Base-by-base conservation (phyloP, 1,140 invertebrate genomes). In the Meloidogyne chitwoodi region DNA sequence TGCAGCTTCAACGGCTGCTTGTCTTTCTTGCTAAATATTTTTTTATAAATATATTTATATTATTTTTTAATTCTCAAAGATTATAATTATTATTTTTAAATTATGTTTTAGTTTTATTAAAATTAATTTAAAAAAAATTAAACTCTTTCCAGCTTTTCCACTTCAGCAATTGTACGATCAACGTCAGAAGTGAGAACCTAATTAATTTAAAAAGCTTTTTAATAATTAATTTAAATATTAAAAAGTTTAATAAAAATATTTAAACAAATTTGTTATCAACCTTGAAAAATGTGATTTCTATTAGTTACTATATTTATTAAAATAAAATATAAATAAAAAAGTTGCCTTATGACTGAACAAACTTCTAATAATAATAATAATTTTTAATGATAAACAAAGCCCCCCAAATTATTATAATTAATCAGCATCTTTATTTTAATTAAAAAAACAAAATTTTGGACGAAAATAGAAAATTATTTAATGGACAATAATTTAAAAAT, bases 141-240 rank as follows among this genome's bases (percentile, higher is more conserved):
- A 61, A 73, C 71, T 44, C 74, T 83, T 63, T 69, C 78, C 72
- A 64, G 78, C 79, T 71, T 75, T 64, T 85, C 71, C 56, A 84
- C 82, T 67, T 87, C 84, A 62, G 81, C 84, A 68, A 86, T 85
- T 14, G 84, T 87, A 22, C 79, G 76, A 75, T 86, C 84, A 14
- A 86, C 84, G 80, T 86, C 84, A 19, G 84, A 86, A 29, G 84
- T 86, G n/a, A 86, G 80, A 19, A 86, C 77, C 48, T 56, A 8
- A 41, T 12, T 41, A 41, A 41, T 41, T 41, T 41, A 41, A 34
- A 34, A 34, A 34, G 16, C 12, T 41, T 10, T 14, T 56, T 56
- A 56, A 4, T 56, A 56, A n/a, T 56, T 56, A n/a, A n/a, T 56
- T 56, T 56, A n/a, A n/a, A n/a, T n/a, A 14, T 56, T 56, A n/a